Evolutionary conservation across 2,888 invertebrate genomes (phyloP).

Genomic region (Arenicola marina): DNA sequence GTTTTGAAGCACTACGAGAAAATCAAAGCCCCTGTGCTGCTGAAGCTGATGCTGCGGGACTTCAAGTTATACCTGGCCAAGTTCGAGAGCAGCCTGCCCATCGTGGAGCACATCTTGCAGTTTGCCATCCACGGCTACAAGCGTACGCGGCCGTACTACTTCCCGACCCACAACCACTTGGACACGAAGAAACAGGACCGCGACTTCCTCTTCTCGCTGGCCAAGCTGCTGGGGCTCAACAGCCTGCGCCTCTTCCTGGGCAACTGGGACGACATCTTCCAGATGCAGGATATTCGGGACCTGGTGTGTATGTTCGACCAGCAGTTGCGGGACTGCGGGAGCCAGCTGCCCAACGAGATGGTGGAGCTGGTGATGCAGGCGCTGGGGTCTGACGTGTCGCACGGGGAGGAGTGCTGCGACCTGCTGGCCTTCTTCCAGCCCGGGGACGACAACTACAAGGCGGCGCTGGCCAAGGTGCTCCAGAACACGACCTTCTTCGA

Average conservation of each 20-base stretch:
- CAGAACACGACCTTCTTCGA: constrained; percentile 14
- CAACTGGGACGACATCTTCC: constrained; percentile 19
- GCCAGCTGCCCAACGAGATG: constrained; percentile 1
- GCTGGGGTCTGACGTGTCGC: constrained; percentile 3
- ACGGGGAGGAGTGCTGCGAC: constrained; percentile 19
- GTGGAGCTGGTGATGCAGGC: constrained; percentile 10
- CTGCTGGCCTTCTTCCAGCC: constrained; percentile 20
- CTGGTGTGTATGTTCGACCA: constrained; percentile 9
- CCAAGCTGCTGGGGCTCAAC: constrained; percentile 18
- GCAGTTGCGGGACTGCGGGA: constrained; percentile 4
- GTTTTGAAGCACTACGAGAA: constrained; percentile 16
- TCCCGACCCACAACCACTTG: constrained; percentile 4
- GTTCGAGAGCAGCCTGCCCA: constrained; percentile 13
- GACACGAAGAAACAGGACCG: constrained; percentile 13
- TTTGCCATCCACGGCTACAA: constrained; percentile 19
- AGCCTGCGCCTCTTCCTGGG: constrained; percentile 17
- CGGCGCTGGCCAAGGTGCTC: constrained; percentile 13
- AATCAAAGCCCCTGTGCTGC: constrained; percentile 7
- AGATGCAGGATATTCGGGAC: constrained; percentile 14
- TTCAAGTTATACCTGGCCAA: constrained; percentile 19
- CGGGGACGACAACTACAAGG: constrained; percentile 19
- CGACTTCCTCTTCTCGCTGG: constrained; percentile 22
- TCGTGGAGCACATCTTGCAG: constrained; percentile 18
- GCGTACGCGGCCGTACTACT: constrained; percentile 2
- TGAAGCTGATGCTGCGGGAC: constrained; percentile 21